Conservation (phyloP, 2,113 vertebrate genomes). For the Chlamydotis undulata region DNA sequence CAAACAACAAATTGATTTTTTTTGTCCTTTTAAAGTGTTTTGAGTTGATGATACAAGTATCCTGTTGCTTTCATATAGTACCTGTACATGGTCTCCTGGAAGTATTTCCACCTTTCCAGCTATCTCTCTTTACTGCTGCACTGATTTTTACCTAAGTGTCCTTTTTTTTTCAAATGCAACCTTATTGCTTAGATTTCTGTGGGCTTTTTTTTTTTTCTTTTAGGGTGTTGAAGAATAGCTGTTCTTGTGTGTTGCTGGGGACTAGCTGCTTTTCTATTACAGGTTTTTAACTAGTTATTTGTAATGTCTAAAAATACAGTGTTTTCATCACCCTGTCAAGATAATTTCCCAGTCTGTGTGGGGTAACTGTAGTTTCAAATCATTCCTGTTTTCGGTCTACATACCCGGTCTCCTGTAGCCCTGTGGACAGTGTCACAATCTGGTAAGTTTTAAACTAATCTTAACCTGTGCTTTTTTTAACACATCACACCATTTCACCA, state of each 20-base stretch:
- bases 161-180: background rate
- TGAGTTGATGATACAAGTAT: background rate
- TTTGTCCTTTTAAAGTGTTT: background rate
- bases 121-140: background rate
- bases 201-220: background rate
- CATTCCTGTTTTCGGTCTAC: background rate
- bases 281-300: constrained; percentile 19
- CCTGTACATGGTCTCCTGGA: background rate
- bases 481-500: accelerated
- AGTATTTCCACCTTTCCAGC: background rate
- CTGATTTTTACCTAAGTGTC: background rate
- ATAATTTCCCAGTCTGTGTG: background rate
- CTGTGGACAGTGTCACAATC: background rate
- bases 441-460: background rate
- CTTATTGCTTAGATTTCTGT: background rate
- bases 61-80: background rate
- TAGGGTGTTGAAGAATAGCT: background rate
- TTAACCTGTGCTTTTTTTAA: background rate
- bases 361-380: background rate
- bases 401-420: background rate
- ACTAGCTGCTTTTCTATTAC: background rate
- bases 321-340: constrained; percentile 30
- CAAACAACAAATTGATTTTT: background rate
- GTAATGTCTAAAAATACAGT: background rate
- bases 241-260: accelerated